phyloP scores from a whole-genome alignment of 2,888 invertebrate genomes.

The Leptopterna dolabrata region DNA sequence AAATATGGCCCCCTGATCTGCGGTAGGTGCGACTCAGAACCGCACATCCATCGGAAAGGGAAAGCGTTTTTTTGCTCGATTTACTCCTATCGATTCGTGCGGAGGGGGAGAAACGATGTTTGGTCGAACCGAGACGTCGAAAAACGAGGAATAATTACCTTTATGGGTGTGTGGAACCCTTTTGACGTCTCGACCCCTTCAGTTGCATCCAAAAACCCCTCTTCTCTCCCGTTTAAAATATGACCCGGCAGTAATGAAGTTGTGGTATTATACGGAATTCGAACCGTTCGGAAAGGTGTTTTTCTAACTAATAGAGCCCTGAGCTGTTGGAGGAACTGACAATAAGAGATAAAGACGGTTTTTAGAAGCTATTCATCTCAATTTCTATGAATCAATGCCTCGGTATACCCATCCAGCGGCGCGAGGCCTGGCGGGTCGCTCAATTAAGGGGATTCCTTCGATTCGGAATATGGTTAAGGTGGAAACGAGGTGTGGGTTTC shows the following conservation, averaged over 20 bases:
- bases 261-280: not conserved
- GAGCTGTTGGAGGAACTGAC: not conserved
- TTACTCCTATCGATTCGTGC: not conserved
- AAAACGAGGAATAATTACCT: conserved; percentile 14
- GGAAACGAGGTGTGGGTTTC: not conserved
- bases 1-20: not conserved
- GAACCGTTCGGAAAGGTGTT: not conserved
- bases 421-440: not conserved
- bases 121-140: not conserved
- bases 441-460: not conserved
- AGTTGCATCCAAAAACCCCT: not conserved
- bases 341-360: conserved; percentile 28
- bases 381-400: conserved; percentile 32
- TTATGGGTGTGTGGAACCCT: not conserved
- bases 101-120: not conserved
- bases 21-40: not conserved
- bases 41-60: not conserved
- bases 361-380: conserved; percentile 35
- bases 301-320: not conserved
- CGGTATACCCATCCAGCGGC: not conserved
- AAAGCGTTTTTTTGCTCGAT: conserved; percentile 16
- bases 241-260: conserved; percentile 20
- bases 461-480: not conserved
- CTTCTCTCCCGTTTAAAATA: not conserved
- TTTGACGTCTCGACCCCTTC: not conserved